Base-by-base conservation (phyloP, 2,888 invertebrate genomes). In the Ochlodes sylvanus region DNA sequence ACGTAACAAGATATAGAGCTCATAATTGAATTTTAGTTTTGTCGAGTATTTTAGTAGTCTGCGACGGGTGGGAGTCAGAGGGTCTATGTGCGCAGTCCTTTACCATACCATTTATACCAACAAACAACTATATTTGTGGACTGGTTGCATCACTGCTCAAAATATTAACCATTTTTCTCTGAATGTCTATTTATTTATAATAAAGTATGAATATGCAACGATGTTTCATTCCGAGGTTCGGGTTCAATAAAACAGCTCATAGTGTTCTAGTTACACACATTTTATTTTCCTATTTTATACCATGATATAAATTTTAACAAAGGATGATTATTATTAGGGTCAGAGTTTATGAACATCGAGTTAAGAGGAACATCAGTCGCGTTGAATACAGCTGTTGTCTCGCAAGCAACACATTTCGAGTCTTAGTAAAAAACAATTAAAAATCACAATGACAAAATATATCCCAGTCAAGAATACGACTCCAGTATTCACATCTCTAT, bases 211-310 rank as follows among this genome's bases (percentile, higher is more conserved):
- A 70, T 61, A 72, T 78, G 56, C 72, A 72, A 42, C 14, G 34
- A 27, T 66, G 69, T 72, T 73, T 77, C 62, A 70, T 73, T 76
- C 68, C 19, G 27, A 38, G 56, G 6, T 14, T 42, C 19, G 44
- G 52, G 73, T 66, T 72, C 65, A 91, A 89, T 91, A 73, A 91
- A 92, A 92, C 90, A 85, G 74, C 86, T 72, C 72, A 85, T 75
- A 73, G 81, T 84, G 84, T 88, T 82, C 91, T 92, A 92, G 86
- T 89, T 90, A 92, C 92, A 93, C 92, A 92, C 92, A 90, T 82
- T 87, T 90, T 90, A 88, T 90, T 92, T 82, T 79, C 80, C 87
- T 90, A 90, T 88, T 87, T 87, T 89, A 89, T 90, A 90, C 82
- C 86, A 88, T 89, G 87, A 89, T 91, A 90, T 84, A 89, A 90